Evolutionary conservation across 2,113 vertebrate genomes (phyloP), one percentile per base, ranked within the genome.

Genomic region (Regulus satrapa): DNA sequence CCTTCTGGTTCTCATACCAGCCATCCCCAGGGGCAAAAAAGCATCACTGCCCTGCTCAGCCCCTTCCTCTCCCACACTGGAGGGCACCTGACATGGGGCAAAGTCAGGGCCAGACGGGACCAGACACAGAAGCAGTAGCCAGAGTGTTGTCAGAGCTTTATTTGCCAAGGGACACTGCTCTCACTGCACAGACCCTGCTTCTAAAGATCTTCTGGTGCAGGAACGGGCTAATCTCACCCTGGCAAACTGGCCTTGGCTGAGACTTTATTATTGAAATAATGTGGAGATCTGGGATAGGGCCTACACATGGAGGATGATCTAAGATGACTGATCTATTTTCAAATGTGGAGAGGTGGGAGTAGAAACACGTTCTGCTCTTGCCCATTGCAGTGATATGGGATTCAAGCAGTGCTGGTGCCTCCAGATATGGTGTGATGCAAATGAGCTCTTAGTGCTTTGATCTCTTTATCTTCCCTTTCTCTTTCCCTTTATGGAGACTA

Each of bases 401-500:
- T 91, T 85, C 93, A 66, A 94, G 80, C 69, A 38, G 46, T 12
- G 74, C 75, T 92, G 71, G 41, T 96, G 96, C 95, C 92, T 96
- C 71, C 89, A 95, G 93, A 96, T 91, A 95, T n/a, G 58, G 67
- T 69, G 71, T 38, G 41, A 91, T 88, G 81, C 92, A 95, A 95
- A 96, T 82, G 52, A 95, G 69, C 69, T 76, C 52, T 64, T 9
- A 4, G 21, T 88, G 77, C 94, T 96, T 97, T 95, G 81, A 96
- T 97, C 41, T 94, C 74, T 89, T 94, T 85, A 96, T 95, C 95
- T 97, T 85, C 69, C 52, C 80, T 87, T 91, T 95, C 93, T 95
- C 93, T 46, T 61, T 85, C 82, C 82, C 94, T 95, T 92, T 54
- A 81, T 54, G 66, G 81, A 89, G 94, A 46, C 41, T 88, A 34